Evolutionary conservation across 2,888 invertebrate genomes (phyloP).

Genomic region (Anorthoa munda): DNA sequence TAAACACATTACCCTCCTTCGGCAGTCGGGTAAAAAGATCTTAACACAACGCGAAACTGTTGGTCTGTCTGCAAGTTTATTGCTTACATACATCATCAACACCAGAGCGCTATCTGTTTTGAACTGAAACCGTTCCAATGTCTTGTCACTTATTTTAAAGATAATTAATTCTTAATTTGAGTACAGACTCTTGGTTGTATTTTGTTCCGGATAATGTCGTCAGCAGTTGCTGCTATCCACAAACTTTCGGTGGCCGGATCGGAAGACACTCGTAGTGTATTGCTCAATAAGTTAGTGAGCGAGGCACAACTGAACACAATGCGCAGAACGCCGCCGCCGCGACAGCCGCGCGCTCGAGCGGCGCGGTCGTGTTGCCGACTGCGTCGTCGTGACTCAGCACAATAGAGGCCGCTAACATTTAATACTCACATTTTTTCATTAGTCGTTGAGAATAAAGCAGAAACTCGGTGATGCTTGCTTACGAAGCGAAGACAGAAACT

Average conservation of each 20-base stretch:
- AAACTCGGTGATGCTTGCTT: neutral
- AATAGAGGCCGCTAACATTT: neutral
- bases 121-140: too few species aligned
- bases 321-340: neutral
- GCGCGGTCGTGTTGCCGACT: neutral
- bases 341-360: neutral
- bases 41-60: too few species aligned
- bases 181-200: neutral
- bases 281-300: too few species aligned
- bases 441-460: neutral
- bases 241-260: too few species aligned
- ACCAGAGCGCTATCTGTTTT: too few species aligned
- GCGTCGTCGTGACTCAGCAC: neutral
- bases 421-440: neutral
- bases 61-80: too few species aligned
- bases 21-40: too few species aligned
- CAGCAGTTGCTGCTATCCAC: too few species aligned
- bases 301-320: too few species aligned
- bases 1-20: too few species aligned
- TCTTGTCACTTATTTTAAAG: neutral
- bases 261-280: too few species aligned
- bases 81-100: too few species aligned
- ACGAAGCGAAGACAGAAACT: neutral
- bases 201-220: neutral
- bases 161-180: neutral